Conservation (phyloP, 2,113 vertebrate species). For the Neolamprologus variostigma region DNA sequence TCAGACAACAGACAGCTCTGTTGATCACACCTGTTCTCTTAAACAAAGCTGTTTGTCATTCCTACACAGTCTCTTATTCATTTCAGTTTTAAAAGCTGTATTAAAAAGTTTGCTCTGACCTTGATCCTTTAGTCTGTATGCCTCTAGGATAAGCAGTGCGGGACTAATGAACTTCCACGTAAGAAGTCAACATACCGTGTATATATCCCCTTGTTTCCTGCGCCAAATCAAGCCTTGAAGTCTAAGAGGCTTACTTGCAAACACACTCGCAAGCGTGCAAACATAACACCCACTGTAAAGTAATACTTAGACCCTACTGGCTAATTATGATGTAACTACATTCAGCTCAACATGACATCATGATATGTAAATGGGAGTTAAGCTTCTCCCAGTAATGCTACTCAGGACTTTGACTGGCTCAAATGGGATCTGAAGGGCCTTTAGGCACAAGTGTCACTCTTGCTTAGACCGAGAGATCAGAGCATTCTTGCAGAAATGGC, state of each 20-base stretch:
- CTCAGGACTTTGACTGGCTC: slow-evolving; percentile 35
- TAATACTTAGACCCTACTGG: neutral
- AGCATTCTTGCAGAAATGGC: slow-evolving; percentile 26
- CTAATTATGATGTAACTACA: slow-evolving; percentile 16
- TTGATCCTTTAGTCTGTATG: neutral
- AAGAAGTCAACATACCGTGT: neutral
- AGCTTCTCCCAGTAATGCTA: slow-evolving; percentile 11
- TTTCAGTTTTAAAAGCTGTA: neutral
- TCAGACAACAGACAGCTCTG: neutral
- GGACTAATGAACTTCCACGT: neutral
- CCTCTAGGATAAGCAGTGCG: neutral
- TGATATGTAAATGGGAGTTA: slow-evolving; percentile 7
- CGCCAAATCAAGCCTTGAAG: neutral
- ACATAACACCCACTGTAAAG: neutral
- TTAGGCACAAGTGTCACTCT: slow-evolving; percentile 1
- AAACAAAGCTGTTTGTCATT: neutral
- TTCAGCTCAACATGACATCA: slow-evolving; percentile 13
- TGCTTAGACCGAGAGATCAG: slow-evolving; percentile 29
- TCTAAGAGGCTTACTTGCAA: slow-evolving; percentile 23
- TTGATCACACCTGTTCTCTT: neutral
- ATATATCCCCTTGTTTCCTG: neutral
- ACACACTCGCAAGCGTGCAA: neutral
- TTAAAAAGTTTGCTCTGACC: neutral
- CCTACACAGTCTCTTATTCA: neutral
- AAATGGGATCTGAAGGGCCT: slow-evolving; percentile 8